Evolutionary conservation across 2,113 vertebrate species (phyloP).

Genomic region (Redunca redunca): DNA sequence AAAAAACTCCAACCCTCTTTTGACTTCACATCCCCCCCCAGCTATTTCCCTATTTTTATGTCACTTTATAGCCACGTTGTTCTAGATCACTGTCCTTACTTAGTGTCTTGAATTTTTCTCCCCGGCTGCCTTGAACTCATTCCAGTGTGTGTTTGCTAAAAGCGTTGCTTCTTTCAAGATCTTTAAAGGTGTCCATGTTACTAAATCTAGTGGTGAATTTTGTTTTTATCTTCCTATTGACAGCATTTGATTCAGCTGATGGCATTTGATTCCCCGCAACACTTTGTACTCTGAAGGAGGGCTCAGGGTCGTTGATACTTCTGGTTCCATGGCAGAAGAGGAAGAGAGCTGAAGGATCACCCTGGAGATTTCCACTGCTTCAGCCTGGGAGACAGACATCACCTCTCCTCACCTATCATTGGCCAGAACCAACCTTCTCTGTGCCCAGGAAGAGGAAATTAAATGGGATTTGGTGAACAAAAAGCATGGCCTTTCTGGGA

Average conservation of each 20-base stretch:
- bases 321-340: neutral
- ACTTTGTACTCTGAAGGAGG: neutral
- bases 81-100: neutral
- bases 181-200: neutral
- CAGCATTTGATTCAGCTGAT: neutral
- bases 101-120: neutral
- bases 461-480: neutral
- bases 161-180: neutral
- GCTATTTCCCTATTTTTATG: neutral
- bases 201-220: neutral
- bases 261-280: accelerated
- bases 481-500: neutral
- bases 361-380: neutral
- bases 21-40: accelerated
- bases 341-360: neutral
- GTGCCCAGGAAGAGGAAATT: neutral
- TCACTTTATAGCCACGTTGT: neutral
- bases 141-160: neutral
- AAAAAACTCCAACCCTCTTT: neutral
- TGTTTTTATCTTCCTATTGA: neutral
- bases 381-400: neutral
- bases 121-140: neutral
- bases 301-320: neutral
- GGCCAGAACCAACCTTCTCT: neutral
- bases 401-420: neutral